A percentile compares a stretch with the other conserved stretches of the same genome.
Evolutionary conservation across 2,113 vertebrate species (phyloP).

Genomic region (Tichodroma muraria): DNA sequence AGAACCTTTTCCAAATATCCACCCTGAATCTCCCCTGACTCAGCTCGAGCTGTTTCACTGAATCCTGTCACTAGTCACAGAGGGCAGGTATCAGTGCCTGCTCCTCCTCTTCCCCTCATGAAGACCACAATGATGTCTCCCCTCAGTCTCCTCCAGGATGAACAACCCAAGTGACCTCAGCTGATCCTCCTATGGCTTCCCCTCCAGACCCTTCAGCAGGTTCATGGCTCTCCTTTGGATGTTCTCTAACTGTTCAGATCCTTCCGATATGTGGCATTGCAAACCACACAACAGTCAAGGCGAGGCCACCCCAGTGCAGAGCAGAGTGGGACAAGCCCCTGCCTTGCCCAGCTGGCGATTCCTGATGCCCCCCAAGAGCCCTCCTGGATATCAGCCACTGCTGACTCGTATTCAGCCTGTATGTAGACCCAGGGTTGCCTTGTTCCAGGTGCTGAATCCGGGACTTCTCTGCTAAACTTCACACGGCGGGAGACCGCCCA

Average conservation of each 20-base stretch:
- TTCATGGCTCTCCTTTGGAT: no score
- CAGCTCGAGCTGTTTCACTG: neutral
- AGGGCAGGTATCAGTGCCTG: neutral
- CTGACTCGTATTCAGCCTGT: neutral
- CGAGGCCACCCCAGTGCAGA: neutral
- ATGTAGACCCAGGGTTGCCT: neutral
- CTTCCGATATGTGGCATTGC: fast-evolving
- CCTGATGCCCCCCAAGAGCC: neutral
- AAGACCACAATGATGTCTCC: neutral
- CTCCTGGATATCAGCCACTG: neutral
- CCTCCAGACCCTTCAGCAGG: neutral
- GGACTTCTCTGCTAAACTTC: neutral
- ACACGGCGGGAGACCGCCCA: neutral
- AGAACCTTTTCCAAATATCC: neutral
- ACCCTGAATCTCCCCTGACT: neutral
- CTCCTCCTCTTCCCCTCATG: neutral
- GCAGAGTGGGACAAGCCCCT: neutral
- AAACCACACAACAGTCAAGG: neutral
- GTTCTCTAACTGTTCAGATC: neutral
- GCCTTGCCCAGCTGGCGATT: neutral
- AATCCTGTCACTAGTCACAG: neutral
- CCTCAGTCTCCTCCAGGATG: neutral
- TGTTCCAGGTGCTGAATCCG: neutral
- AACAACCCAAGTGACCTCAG: neutral
- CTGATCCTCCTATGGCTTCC: neutral